A percentile compares a stretch with the other conserved stretches of the same genome.
Evolutionary conservation across 1,140 invertebrate genomes (phyloP).

Genomic region (Magallana ariakensis): DNA sequence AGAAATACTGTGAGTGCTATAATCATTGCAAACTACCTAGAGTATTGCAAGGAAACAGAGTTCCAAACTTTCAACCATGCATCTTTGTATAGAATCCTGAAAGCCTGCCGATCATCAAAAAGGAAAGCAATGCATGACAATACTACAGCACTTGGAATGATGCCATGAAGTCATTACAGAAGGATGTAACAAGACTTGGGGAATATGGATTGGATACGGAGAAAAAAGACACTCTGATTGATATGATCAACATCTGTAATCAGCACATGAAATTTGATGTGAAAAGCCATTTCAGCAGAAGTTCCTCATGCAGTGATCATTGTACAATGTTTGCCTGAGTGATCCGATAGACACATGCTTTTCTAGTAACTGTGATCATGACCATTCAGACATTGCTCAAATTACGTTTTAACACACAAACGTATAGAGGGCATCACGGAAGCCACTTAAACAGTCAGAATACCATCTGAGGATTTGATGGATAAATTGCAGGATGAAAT

Average conservation of each 20-base stretch:
- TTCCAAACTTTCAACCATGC: conserved; percentile 6
- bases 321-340: conserved; percentile 40
- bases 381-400: background rate
- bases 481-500: conserved; percentile 43
- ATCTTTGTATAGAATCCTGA: conserved; percentile 42
- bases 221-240: background rate
- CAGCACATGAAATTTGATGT: conserved; percentile 48
- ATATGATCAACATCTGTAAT: conserved; percentile 24
- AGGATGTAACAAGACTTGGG: conserved; percentile 4
- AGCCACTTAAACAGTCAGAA: background rate
- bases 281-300: no score
- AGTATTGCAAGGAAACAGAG: background rate
- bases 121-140: conserved; percentile 34
- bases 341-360: conserved; percentile 12
- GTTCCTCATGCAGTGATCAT: conserved; percentile 27
- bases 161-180: background rate
- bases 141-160: conserved; percentile 12
- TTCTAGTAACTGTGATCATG: conserved; percentile 34
- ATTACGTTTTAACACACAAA: conserved; percentile 9
- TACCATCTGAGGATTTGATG: conserved; percentile 2
- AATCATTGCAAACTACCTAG: conserved; percentile 7
- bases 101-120: conserved; percentile 38
- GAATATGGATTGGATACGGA: conserved; percentile 7
- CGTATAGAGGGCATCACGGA: background rate
- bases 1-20: conserved; percentile 9